Percentiles rank a stretch among this genome's conserved stretches.
phyloP scores from a whole-genome alignment of 2,797 vertebrate genomes.

The Odontamblyopus rebecca region DNA sequence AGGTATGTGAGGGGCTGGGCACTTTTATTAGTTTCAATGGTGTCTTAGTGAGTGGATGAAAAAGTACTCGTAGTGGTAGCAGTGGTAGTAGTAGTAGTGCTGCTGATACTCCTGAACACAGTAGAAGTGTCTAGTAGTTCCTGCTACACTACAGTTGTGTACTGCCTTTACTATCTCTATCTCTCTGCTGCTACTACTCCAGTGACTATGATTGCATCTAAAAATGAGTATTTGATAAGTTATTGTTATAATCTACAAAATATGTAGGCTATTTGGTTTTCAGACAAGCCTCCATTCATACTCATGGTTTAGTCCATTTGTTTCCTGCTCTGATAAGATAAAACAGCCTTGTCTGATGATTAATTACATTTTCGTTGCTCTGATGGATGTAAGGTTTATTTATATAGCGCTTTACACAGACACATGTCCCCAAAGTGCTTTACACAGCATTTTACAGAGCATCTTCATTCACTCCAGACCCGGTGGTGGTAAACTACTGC shows the following conservation, averaged over 20 bases:
- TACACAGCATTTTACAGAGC: too few species aligned
- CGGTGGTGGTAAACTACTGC: too few species aligned
- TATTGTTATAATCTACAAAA: background rate
- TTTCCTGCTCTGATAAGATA: constrained; percentile 7
- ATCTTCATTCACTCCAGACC: too few species aligned
- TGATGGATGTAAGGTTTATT: constrained; percentile 6
- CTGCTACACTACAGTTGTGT: too few species aligned
- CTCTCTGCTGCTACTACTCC: background rate
- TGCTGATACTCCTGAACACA: background rate
- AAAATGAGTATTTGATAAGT: background rate
- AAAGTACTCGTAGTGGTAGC: background rate
- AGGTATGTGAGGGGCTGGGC: constrained; percentile 2
- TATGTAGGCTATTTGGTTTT: background rate
- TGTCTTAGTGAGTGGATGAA: background rate
- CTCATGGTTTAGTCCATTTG: background rate
- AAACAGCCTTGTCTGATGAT: background rate
- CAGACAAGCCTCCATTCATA: constrained; percentile 16
- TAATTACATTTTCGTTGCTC: constrained; percentile 3
- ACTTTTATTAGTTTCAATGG: constrained; percentile 18
- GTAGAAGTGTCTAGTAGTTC: background rate
- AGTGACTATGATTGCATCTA: too few species aligned
- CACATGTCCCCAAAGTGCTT: too few species aligned
- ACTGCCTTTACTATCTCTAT: too few species aligned
- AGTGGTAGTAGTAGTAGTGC: background rate
- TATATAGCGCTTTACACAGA: too few species aligned